phyloP scores from a whole-genome alignment of 2,888 invertebrate species.

The Dromius quadrimaculatus region DNA sequence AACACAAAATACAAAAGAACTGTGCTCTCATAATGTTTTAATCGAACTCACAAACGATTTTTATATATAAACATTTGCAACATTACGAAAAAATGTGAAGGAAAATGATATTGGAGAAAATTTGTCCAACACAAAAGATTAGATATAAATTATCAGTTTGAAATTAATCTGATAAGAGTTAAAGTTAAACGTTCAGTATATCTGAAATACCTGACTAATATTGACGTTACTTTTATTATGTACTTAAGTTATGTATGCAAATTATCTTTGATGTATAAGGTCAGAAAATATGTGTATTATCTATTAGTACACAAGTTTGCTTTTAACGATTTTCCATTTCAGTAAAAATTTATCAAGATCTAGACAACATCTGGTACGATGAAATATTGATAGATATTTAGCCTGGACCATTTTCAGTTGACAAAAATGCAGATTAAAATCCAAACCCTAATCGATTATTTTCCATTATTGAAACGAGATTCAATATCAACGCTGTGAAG shows the following conservation, averaged over 20 bases:
- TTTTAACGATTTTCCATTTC: too few species aligned
- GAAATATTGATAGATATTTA: too few species aligned
- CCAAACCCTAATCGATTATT: too few species aligned
- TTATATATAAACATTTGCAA: background rate
- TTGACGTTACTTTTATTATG: slow-evolving; percentile 36
- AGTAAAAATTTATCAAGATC: too few species aligned
- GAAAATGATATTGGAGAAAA: slow-evolving; percentile 18
- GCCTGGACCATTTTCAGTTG: too few species aligned
- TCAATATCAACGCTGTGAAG: too few species aligned
- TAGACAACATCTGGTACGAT: too few species aligned
- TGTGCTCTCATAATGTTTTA: background rate
- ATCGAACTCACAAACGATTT: background rate
- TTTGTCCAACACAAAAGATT: background rate
- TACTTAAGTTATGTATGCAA: slow-evolving; percentile 37
- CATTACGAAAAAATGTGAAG: background rate
- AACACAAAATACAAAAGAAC: slow-evolving; percentile 9
- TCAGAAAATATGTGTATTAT: slow-evolving; percentile 14
- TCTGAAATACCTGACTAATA: too few species aligned
- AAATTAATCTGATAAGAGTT: slow-evolving; percentile 39
- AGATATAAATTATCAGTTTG: slow-evolving; percentile 18
- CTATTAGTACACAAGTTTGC: too few species aligned
- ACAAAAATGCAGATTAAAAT: too few species aligned
- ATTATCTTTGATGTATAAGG: slow-evolving; percentile 25
- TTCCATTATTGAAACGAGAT: too few species aligned
- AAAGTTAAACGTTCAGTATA: background rate